These are phyloP conservation scores for Chrysocyon brachyurus DNA, from an alignment of 2,797 vertebrate species.

Conservation along the genomic window DNA sequence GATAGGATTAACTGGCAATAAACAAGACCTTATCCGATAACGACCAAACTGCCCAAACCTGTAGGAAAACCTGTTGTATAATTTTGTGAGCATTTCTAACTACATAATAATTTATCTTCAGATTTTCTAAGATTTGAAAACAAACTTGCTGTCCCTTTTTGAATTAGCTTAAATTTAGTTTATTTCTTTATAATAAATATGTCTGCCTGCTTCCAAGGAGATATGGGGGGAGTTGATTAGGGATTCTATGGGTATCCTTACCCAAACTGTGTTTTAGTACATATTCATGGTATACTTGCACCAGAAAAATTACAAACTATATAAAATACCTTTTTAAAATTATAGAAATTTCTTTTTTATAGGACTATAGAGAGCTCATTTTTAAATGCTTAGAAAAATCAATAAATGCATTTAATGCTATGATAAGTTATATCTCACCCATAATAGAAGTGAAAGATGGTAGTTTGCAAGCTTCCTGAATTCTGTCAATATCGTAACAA, in stretches of 20 bases:
- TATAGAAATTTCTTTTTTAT: background rate
- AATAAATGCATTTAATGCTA: background rate
- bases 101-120: slow-evolving; percentile 63
- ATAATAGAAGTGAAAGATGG: background rate
- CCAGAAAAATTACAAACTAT: background rate
- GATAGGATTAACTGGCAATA: slow-evolving; percentile 10
- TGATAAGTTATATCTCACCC: background rate
- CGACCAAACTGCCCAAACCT: slow-evolving; percentile 3
- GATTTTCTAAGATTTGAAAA: background rate
- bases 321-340: slow-evolving; percentile 35
- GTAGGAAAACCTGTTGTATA: background rate
- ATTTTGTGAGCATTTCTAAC: slow-evolving; percentile 32
- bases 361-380: background rate
- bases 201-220: background rate
- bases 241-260: background rate
- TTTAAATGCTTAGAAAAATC: slow-evolving; percentile 57
- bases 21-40: background rate
- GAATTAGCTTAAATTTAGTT: slow-evolving; percentile 43
- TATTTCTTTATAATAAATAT: slow-evolving; percentile 51
- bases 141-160: background rate
- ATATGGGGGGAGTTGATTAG: background rate
- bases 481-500: background rate
- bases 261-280: background rate
- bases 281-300: background rate
- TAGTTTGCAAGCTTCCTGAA: background rate